Conservation (phyloP, 1,140 invertebrate genomes). For the Drosophila aff. region DNA sequence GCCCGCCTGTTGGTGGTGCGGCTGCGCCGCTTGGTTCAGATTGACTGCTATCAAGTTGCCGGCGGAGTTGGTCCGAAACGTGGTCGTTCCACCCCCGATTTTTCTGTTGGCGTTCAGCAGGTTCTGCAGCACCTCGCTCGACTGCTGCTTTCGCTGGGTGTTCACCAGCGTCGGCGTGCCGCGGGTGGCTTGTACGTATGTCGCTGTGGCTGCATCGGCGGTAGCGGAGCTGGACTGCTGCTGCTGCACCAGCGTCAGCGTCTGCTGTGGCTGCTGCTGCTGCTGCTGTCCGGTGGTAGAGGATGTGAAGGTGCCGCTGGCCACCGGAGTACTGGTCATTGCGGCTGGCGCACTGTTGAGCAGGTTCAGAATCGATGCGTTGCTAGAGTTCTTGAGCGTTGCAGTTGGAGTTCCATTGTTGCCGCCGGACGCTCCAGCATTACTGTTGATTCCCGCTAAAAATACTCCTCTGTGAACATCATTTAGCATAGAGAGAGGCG, state of each 20-base stretch:
- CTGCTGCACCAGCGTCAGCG: constrained; percentile 69
- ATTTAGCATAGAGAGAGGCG: too few species aligned
- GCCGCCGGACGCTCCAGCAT: constrained; percentile 33
- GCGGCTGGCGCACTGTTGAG: constrained; percentile 90
- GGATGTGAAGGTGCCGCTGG: constrained; percentile 82
- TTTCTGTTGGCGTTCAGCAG: constrained; percentile 76
- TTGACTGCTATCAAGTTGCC: constrained; percentile 86
- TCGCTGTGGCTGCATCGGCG: constrained; percentile 59
- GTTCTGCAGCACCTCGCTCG: constrained; percentile 80
- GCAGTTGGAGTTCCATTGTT: constrained; percentile 52
- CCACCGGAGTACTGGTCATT: constrained; percentile 86
- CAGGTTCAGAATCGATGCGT: constrained; percentile 90
- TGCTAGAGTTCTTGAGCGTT: constrained; percentile 86
- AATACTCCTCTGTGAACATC: background rate
- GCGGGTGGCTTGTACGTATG: constrained; percentile 70
- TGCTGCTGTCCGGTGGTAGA: constrained; percentile 78
- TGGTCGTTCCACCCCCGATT: constrained; percentile 74
- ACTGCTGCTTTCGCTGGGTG: constrained; percentile 69
- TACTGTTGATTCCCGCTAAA: constrained; percentile 17
- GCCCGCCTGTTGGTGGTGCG: constrained; percentile 45
- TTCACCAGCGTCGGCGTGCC: constrained; percentile 64
- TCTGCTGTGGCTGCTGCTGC: constrained; percentile 66
- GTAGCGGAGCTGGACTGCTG: constrained; percentile 43
- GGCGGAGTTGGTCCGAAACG: constrained; percentile 84
- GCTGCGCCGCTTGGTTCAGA: constrained; percentile 66